Percentiles rank a stretch among this genome's conserved stretches.
Evolutionary conservation across 2,888 invertebrate species (phyloP).

Genomic region (Drosophila kanekoi): DNA sequence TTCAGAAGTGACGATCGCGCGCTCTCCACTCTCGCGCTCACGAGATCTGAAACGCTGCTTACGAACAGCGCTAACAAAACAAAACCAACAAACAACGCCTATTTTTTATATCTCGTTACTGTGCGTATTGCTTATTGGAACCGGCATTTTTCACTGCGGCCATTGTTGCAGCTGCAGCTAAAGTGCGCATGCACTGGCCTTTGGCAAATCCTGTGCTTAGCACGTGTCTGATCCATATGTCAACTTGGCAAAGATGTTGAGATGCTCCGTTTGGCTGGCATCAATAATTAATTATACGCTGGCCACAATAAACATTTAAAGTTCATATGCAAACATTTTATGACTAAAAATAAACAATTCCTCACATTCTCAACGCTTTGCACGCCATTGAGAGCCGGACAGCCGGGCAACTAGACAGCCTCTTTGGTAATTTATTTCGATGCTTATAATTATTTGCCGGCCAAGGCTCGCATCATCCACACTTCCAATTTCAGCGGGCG

Average conservation of each 20-base stretch:
- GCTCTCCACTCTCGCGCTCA: slow-evolving; percentile 38
- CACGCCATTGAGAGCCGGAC: slow-evolving; percentile 14
- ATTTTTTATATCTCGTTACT: slow-evolving; percentile 24
- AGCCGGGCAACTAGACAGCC: slow-evolving; percentile 10
- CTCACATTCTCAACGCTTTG: slow-evolving; percentile 36
- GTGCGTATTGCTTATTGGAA: slow-evolving; percentile 19
- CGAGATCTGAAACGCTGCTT: slow-evolving; percentile 63
- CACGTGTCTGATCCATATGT: slow-evolving; percentile 52
- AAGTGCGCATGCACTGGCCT: slow-evolving; percentile 63
- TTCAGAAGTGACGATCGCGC: slow-evolving; percentile 38
- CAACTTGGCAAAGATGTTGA: slow-evolving; percentile 34
- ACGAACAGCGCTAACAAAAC: slow-evolving; percentile 77
- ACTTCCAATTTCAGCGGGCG: slow-evolving; percentile 53
- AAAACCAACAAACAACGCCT: slow-evolving; percentile 73
- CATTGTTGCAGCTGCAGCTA: slow-evolving; percentile 26
- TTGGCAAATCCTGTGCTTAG: slow-evolving; percentile 12
- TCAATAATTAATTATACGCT: slow-evolving; percentile 25
- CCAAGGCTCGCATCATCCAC: slow-evolving; percentile 60
- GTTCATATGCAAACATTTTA: slow-evolving; percentile 69
- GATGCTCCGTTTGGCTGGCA: slow-evolving; percentile 17
- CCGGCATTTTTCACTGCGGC: slow-evolving; percentile 48
- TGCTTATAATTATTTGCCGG: slow-evolving; percentile 54
- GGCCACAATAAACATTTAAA: slow-evolving; percentile 58
- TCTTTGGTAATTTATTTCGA: slow-evolving; percentile 64
- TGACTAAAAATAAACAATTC: slow-evolving; percentile 74